Base-by-base conservation (phyloP, 2,888 invertebrate species). In the Conistra vaccinii region DNA sequence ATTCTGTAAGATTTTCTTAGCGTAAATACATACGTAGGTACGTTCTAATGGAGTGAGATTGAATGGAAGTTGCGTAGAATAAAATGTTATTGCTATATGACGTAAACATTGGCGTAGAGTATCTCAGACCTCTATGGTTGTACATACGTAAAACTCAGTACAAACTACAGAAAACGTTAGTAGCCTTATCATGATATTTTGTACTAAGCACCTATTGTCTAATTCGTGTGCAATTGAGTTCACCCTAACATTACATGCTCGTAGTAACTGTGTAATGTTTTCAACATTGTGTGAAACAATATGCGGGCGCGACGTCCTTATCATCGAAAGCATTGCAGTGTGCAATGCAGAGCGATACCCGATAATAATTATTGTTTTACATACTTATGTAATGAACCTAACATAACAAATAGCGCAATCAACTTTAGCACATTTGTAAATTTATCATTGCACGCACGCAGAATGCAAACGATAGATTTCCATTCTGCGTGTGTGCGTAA, bases 281-380 rank as follows among this genome's bases (percentile, higher is more conserved):
- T 83, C 84, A 78, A 80, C 84, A 88, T 83, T 83, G 75, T 84
- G 73, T 88, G 80, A 78, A 87, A 87, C 73, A 78, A 66, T 78
- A 92, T 91, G 91, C 92, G 92, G 92, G 93, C 86, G 81, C 88
- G 88, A 89, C 90, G 87, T 85, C 74, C 79, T 90, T 91, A 91
- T 91, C 90, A 88, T 81, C 80, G 80, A 88, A 90, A 88, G 81
- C 85, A 84, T 89, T 87, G 88, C 88, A 83, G 86, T 89, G 87
- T 89, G 89, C 90, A 91, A 88, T 89, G 86, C 86, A 89, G 85
- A 89, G 85, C 89, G 90, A 90, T 90, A 90, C 85, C 88, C 89
- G 92, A 93, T 93, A 93, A 88, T 88, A 89, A 90, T 79, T 87
- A 90, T 89, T 90, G 90, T 89, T 91, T 92, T 88, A 91, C 90